Conservation (phyloP, 2,888 invertebrate genomes). For the Pachliopta kotzebuea region DNA sequence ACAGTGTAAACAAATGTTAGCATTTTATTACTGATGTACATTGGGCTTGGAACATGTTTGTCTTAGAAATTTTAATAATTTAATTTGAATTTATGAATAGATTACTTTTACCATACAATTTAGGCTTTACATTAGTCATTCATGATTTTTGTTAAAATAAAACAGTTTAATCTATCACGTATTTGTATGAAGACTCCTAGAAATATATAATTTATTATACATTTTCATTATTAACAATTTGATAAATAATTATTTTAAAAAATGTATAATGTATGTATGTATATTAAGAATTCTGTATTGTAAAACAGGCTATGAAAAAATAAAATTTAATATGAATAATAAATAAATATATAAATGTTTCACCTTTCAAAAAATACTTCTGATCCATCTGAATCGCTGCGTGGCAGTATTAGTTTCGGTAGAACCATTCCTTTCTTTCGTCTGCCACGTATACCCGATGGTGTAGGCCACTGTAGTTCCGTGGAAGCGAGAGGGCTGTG, state of each 20-base stretch:
- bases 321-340: background rate
- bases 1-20: conserved; percentile 24
- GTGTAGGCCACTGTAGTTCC: conserved; percentile 83
- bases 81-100: conserved; percentile 3
- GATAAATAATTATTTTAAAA: background rate
- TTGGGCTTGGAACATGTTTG: conserved; percentile 18
- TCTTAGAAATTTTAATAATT: conserved; percentile 16
- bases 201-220: too few relatives aligned
- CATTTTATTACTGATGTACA: conserved; percentile 26
- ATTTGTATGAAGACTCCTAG: too few relatives aligned
- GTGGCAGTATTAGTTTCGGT: conserved; percentile 87
- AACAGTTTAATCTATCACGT: background rate
- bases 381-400: conserved; percentile 87
- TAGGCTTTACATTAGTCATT: background rate
- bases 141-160: background rate
- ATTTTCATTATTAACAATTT: too few relatives aligned
- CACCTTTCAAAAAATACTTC: conserved; percentile 83
- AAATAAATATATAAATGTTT: conserved; percentile 1
- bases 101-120: background rate
- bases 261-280: too few relatives aligned
- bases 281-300: background rate
- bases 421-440: conserved; percentile 87
- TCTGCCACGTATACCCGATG: conserved; percentile 80
- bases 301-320: too few relatives aligned
- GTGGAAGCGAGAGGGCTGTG: conserved; percentile 86